Conservation (phyloP, 2,888 invertebrate species). For the Gibbula magus region DNA sequence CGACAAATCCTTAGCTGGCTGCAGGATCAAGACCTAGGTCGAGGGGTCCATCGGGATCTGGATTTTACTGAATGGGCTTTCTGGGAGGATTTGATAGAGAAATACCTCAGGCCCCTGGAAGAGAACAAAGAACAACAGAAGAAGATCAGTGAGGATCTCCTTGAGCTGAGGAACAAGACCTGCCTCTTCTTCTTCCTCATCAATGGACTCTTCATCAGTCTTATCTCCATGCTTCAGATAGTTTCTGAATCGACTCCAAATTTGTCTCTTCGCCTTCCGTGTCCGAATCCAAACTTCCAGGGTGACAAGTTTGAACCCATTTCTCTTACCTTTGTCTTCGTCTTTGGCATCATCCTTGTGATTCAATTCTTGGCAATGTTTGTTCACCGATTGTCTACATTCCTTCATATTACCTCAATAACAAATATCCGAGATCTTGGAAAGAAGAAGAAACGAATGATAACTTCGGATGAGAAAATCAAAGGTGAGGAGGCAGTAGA, state of each 20-base stretch:
- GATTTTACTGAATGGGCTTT: constrained; percentile 85
- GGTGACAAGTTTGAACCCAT: constrained; percentile 53
- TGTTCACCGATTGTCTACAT: constrained; percentile 97
- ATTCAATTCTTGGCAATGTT: constrained; percentile 88
- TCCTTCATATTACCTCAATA: constrained; percentile 96
- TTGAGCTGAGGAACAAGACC: constrained; percentile 92
- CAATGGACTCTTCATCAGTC: constrained; percentile 97
- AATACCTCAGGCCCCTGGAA: constrained; percentile 94
- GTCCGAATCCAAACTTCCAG: constrained; percentile 13
- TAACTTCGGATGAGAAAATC: not conserved
- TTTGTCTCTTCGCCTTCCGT: constrained; percentile 42
- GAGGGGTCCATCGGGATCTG: constrained; percentile 91
- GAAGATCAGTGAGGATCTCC: constrained; percentile 77
- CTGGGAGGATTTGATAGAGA: constrained; percentile 95
- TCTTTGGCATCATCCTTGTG: constrained; percentile 57
- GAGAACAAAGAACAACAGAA: constrained; percentile 86
- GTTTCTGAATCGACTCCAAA: constrained; percentile 77
- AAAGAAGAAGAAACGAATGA: not conserved
- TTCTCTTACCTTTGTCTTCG: constrained; percentile 56
- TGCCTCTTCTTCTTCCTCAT: constrained; percentile 89
- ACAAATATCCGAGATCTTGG: constrained; percentile 77
- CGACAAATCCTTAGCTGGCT: constrained; percentile 88
- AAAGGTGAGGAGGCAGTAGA: constrained; percentile 7
- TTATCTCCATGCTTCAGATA: constrained; percentile 97
- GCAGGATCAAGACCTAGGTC: constrained; percentile 89